Evolutionary conservation across 2,888 invertebrate genomes (phyloP).

Genomic region (Limnephilus lunatus): DNA sequence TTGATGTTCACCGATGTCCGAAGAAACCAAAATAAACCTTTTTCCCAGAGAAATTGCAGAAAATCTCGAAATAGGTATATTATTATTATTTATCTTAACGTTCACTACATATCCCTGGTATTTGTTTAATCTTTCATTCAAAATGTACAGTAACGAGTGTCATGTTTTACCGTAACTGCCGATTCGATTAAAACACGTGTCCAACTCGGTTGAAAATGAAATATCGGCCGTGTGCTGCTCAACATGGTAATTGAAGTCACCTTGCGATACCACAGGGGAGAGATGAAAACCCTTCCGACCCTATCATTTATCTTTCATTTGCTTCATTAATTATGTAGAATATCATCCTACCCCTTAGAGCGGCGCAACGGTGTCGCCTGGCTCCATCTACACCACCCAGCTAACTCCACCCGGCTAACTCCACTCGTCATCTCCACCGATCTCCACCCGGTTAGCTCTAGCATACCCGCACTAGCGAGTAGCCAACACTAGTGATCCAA

Average conservation of each 20-base stretch:
- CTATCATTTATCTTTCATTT: conserved; percentile 66
- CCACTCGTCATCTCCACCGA: neutral
- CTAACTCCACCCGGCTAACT: neutral
- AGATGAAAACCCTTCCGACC: conserved; percentile 53
- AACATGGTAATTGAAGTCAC: conserved; percentile 63
- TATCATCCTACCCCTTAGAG: conserved; percentile 53
- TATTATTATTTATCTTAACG: neutral
- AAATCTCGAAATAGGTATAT: neutral
- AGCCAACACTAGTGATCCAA: neutral
- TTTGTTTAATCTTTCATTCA: neutral
- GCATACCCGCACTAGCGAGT: neutral
- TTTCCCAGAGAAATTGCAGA: neutral
- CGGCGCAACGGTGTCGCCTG: conserved; percentile 42
- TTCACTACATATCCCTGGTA: neutral
- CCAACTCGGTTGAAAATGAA: conserved; percentile 7
- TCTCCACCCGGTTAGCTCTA: neutral
- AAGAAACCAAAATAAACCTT: neutral
- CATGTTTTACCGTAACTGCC: conserved; percentile 13
- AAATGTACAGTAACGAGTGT: conserved; percentile 1
- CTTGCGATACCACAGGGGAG: conserved; percentile 52
- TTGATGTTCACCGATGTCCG: neutral
- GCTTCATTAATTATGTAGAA: conserved; percentile 65
- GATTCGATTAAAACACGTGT: conserved; percentile 20
- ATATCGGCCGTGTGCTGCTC: conserved; percentile 32
- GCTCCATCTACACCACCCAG: conserved; percentile 8